A percentile compares a stretch with the other conserved stretches of the same genome.
These are phyloP conservation scores for Tillus elongatus DNA, from an alignment of 2,888 invertebrate species.

Conservation along the genomic window DNA sequence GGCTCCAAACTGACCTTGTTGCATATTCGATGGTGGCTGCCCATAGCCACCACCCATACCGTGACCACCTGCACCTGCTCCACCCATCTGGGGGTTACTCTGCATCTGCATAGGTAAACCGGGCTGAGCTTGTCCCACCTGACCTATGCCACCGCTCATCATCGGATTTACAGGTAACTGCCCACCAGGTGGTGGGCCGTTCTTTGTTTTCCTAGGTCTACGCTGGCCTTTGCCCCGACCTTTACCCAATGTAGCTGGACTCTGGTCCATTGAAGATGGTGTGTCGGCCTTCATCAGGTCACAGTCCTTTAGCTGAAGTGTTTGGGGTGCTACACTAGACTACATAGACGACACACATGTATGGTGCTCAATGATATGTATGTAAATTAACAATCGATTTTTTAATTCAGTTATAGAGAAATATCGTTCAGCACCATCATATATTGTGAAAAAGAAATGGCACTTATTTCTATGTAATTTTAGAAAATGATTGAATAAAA, in stretches of 20 bases:
- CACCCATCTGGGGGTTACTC: constrained; percentile 35
- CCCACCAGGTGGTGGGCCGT: constrained; percentile 34
- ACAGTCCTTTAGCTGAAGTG: constrained; percentile 47
- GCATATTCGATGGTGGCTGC: constrained; percentile 26
- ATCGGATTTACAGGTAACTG: constrained; percentile 27
- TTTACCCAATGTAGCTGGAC: constrained; percentile 45
- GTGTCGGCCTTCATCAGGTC: constrained; percentile 59
- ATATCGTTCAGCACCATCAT: too few species aligned
- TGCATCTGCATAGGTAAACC: constrained; percentile 30
- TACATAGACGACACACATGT: too few species aligned
- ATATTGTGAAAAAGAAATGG: too few species aligned
- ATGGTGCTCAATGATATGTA: too few species aligned
- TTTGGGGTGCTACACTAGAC: too few species aligned
- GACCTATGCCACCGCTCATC: constrained; percentile 18
- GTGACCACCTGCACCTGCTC: constrained; percentile 32
- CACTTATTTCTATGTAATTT: too few species aligned
- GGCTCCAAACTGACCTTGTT: constrained; percentile 36
- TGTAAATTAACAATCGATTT: too few species aligned
- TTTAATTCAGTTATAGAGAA: too few species aligned
- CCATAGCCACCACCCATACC: constrained; percentile 28
- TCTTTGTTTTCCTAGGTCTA: constrained; percentile 45
- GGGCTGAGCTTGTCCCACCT: constrained; percentile 20
- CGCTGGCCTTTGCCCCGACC: constrained; percentile 45
- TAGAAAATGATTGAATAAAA: too few species aligned
- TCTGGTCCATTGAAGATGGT: constrained; percentile 60